Evolutionary conservation across 2,113 vertebrate species (phyloP), one percentile per base, ranked within the genome.

Genomic region (Nerophis lumbriciformis): DNA sequence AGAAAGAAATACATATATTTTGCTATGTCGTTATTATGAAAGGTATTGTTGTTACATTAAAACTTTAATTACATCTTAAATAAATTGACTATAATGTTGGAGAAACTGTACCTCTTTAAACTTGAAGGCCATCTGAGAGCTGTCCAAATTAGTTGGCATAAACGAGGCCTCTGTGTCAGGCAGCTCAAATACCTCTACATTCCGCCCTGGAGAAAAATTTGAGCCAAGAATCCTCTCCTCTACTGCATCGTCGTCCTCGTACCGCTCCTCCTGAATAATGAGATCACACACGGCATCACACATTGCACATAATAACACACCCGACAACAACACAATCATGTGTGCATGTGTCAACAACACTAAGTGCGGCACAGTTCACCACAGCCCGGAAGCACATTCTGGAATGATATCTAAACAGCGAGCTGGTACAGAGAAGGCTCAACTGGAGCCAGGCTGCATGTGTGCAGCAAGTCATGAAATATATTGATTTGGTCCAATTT

Each of bases 51-150:
- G 5, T 9, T 51, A 63, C 5, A 21, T 2, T 51, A 3, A 44
- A 44, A 38, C 1, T 16, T 39, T 36, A n/a, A 71, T 49, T 55
- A 8, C 39, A 13, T 57, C 16, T 57, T 10, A 16, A 45, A 44
- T 19, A 44, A 21, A 6, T 8, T 8, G 1, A 51, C 65, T 35
- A 39, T 6, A 7, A 15, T 48, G 37, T 36, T 5, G 12, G 5
- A n/a, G 19, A 44, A 13, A 12, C n/a, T 28, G 16, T 90, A 94
- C 94, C 93, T 96, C 94, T 88, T 95, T 94, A 77, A 94, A 93
- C 77, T 90, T 94, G 80, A 94, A 92, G 58, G 88, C 81, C 77
- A 94, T 89, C 69, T 94, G 91, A 65, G 92, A 81, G 45, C 88
- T 85, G 88, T 95, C 93, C 94, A 95, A 94, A 80, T 93, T 92